Conservation (phyloP, 1,140 invertebrate genomes). For the Cyclargus thomasi region DNA sequence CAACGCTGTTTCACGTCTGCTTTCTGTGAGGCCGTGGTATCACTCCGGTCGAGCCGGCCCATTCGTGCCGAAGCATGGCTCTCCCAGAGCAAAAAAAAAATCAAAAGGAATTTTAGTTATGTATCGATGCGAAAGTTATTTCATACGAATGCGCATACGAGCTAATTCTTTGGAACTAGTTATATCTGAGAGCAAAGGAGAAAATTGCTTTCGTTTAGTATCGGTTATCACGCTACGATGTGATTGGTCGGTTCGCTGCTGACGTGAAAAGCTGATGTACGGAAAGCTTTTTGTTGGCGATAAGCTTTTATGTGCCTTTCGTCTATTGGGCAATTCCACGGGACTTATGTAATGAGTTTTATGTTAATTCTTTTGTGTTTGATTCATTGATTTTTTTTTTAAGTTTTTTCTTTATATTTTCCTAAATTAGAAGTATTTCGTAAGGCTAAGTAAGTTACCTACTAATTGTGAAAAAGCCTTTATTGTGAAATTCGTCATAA, state of each 20-base stretch:
- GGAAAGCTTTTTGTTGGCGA: slow-evolving; percentile 34
- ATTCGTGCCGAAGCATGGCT: no score
- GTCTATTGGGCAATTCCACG: slow-evolving; percentile 22
- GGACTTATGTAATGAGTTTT: slow-evolving; percentile 20
- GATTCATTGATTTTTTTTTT: background rate
- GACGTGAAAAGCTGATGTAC: slow-evolving; percentile 33
- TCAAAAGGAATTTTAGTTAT: background rate
- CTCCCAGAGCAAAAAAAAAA: no score
- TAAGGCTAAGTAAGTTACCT: no score
- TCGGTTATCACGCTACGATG: slow-evolving; percentile 36
- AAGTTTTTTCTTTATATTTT: background rate
- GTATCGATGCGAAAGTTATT: background rate
- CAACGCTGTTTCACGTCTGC: no score
- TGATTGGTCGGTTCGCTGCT: slow-evolving; percentile 36
- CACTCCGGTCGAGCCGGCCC: no score
- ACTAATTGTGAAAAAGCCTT: no score
- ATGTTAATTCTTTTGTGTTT: slow-evolving; percentile 15
- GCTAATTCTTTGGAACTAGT: slow-evolving; percentile 22
- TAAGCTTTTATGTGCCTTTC: slow-evolving; percentile 32
- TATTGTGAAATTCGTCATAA: no score
- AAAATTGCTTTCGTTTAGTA: slow-evolving; percentile 47
- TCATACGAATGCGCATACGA: slow-evolving; percentile 12
- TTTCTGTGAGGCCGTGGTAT: no score
- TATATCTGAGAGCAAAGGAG: slow-evolving; percentile 23
- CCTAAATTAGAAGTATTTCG: no score